These are phyloP conservation scores for Heliconius hortense DNA, from an alignment of 2,888 invertebrate genomes.

Conservation along the genomic window DNA sequence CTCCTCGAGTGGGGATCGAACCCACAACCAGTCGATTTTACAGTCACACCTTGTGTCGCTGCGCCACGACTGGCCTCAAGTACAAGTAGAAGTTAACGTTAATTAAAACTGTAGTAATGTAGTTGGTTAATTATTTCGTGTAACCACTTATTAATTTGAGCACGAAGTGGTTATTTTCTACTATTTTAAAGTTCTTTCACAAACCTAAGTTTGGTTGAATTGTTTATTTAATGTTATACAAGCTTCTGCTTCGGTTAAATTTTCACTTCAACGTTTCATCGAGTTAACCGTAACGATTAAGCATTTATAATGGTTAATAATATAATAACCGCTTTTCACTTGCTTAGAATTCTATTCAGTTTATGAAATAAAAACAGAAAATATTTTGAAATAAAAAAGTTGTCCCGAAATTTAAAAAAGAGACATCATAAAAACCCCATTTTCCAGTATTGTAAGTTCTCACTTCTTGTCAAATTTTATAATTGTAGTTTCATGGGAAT, in stretches of 20 bases:
- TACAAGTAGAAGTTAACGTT: not conserved
- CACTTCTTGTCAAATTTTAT: too few relatives aligned
- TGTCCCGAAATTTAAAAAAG: too few relatives aligned
- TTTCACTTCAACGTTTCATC: constrained; percentile 5
- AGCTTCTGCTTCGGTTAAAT: not conserved
- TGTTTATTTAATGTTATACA: not conserved
- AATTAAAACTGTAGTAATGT: constrained; percentile 1
- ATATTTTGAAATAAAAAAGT: too few relatives aligned
- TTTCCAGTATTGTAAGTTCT: too few relatives aligned
- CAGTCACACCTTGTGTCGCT: too few relatives aligned
- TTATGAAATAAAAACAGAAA: not conserved
- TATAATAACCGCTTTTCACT: not conserved
- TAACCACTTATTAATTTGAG: constrained; percentile 19
- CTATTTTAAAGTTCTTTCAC: constrained; percentile 10
- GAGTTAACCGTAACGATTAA: not conserved
- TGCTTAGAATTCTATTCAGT: not conserved
- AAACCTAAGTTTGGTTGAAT: constrained; percentile 22
- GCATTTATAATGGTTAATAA: too few relatives aligned
- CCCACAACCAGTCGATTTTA: too few relatives aligned
- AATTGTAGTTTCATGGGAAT: too few relatives aligned
- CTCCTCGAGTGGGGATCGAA: too few relatives aligned
- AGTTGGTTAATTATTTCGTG: constrained; percentile 9
- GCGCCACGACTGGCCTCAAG: too few relatives aligned
- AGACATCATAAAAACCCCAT: too few relatives aligned
- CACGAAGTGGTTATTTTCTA: not conserved